Evolutionary conservation across 2,113 vertebrate species (phyloP).

Genomic region (Erythrocercus mccallii): DNA sequence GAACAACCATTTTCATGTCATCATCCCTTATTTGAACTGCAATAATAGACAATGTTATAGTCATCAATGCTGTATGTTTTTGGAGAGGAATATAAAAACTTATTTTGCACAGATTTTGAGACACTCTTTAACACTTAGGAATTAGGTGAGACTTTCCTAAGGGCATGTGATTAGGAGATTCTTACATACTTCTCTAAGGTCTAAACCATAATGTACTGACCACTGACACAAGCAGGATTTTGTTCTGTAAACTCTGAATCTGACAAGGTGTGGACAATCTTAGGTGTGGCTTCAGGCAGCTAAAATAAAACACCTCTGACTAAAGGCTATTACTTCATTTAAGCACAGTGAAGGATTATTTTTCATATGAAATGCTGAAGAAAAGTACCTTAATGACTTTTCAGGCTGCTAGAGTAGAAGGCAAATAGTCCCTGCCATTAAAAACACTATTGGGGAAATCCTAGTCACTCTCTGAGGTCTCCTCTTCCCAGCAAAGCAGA

Average conservation of each 20-base stretch:
- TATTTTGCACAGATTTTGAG: background rate
- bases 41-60: background rate
- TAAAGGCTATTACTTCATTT: background rate
- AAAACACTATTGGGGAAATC: background rate
- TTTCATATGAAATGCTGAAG: background rate
- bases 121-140: background rate
- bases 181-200: background rate
- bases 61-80: background rate
- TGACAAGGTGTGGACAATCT: background rate
- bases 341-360: background rate
- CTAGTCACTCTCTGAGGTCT: background rate
- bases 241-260: background rate
- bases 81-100: background rate
- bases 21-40: background rate
- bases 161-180: background rate
- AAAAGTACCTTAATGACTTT: background rate
- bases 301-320: background rate
- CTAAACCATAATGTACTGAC: background rate
- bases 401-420: background rate
- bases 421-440: background rate
- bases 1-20: background rate
- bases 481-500: background rate
- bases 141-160: background rate
- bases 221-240: background rate
- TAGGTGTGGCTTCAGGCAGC: background rate